Evolutionary conservation across 2,797 vertebrate species (phyloP).

Genomic region (Phylloscopus collybita): DNA sequence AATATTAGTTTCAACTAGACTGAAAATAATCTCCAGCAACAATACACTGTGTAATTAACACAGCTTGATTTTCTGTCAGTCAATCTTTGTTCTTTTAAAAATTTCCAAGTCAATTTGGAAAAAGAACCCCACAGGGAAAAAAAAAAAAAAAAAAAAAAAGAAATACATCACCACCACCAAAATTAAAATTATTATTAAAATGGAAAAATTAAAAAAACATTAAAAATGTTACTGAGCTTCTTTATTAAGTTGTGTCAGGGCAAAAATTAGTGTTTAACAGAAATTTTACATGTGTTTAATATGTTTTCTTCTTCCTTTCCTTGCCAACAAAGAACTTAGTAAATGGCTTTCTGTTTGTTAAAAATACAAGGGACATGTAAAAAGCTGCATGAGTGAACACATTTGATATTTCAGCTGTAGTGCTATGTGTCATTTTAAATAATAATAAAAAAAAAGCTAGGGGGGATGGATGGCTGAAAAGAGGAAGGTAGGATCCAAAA

Average conservation of each 20-base stretch:
- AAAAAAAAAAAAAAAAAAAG: neutral
- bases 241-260: neutral
- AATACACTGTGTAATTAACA: neutral
- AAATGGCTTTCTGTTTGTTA: neutral
- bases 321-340: neutral
- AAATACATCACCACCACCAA: neutral
- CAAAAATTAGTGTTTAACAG: neutral
- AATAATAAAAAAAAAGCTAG: neutral
- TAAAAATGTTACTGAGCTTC: neutral
- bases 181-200: neutral
- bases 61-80: slow-evolving; percentile 33
- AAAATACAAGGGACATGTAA: neutral
- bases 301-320: neutral
- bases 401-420: neutral
- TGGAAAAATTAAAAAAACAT: neutral
- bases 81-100: slow-evolving; percentile 7
- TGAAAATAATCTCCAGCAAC: slow-evolving; percentile 39
- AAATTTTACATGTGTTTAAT: neutral
- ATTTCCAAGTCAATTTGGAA: neutral
- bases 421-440: neutral
- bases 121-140: neutral
- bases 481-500: neutral
- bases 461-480: neutral
- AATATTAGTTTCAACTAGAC: slow-evolving; percentile 24
- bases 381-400: neutral